Percentiles rank a stretch among this genome's conserved stretches.
These are phyloP conservation scores for Orussus abietinus DNA, from an alignment of 1,140 invertebrate species.

Conservation along the genomic window DNA sequence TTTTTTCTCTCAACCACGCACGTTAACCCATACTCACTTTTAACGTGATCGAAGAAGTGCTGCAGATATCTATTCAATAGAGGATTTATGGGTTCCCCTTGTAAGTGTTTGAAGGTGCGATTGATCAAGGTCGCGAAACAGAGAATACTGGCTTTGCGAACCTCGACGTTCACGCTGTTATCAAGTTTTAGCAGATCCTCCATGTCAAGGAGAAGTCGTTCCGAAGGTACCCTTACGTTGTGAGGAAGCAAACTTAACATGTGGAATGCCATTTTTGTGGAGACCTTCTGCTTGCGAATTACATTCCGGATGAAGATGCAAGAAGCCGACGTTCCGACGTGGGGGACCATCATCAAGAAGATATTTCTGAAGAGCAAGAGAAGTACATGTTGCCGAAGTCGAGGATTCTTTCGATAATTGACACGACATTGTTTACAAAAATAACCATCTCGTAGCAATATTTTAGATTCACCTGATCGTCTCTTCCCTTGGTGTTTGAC, in stretches of 20 bases:
- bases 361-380: slow-evolving; percentile 32
- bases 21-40: slow-evolving; percentile 27
- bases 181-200: slow-evolving; percentile 31
- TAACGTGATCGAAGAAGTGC: slow-evolving; percentile 28
- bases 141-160: slow-evolving; percentile 39
- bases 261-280: slow-evolving; percentile 23
- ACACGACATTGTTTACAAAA: slow-evolving; percentile 3
- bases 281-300: slow-evolving; percentile 31
- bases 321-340: slow-evolving; percentile 44
- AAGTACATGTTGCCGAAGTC: slow-evolving; percentile 3
- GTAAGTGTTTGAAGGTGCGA: slow-evolving; percentile 29
- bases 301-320: slow-evolving; percentile 40
- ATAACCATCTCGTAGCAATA: too few species aligned
- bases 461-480: slow-evolving; percentile 23
- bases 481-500: slow-evolving; percentile 13
- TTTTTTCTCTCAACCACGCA: too few species aligned
- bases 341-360: slow-evolving; percentile 43
- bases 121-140: slow-evolving; percentile 43
- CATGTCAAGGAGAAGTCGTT: slow-evolving; percentile 40
- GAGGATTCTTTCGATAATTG: slow-evolving; percentile 2
- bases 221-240: slow-evolving; percentile 35
- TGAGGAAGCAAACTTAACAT: slow-evolving; percentile 42
- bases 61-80: slow-evolving; percentile 22
- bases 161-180: slow-evolving; percentile 15
- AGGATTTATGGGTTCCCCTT: background rate